Conservation (phyloP, 2,888 invertebrate species). For the Anagyrus pseudococci region DNA sequence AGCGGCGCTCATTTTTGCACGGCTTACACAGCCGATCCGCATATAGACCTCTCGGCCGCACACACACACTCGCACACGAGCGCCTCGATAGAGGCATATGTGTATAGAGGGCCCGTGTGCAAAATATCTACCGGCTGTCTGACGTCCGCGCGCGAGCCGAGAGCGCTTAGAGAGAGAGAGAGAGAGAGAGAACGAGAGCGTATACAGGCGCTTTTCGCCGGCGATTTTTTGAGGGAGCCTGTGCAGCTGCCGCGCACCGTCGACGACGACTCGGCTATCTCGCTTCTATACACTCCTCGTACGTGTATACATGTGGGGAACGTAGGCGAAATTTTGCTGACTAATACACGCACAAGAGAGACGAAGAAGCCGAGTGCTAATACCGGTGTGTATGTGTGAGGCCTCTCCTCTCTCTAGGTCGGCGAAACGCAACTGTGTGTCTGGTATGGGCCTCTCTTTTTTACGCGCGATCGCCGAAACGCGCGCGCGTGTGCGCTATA, state of each 20-base stretch:
- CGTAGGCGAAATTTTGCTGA: conserved; percentile 11
- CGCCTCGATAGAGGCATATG: neutral
- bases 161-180: too few relatives aligned
- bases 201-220: too few relatives aligned
- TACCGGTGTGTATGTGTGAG: too few relatives aligned
- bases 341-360: neutral
- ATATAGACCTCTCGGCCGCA: neutral
- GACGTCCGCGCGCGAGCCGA: too few relatives aligned
- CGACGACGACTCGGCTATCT: too few relatives aligned
- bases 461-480: neutral
- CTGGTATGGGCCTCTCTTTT: neutral
- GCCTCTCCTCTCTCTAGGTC: conserved; percentile 4
- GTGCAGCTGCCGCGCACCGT: too few relatives aligned
- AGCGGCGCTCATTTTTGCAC: conserved; percentile 2
- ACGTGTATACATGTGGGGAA: too few relatives aligned
- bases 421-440: neutral
- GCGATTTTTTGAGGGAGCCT: too few relatives aligned
- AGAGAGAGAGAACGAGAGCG: too few relatives aligned
- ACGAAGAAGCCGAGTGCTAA: too few relatives aligned
- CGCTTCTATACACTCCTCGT: too few relatives aligned
- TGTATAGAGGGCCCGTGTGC: neutral
- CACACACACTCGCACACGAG: neutral
- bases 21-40: neutral
- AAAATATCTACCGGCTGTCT: neutral
- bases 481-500: neutral